Percentiles rank a stretch among this genome's conserved stretches.
These are phyloP conservation scores for Branchipolynoe longqiensis DNA, from an alignment of 2,888 invertebrate species.

Conservation along the genomic window DNA sequence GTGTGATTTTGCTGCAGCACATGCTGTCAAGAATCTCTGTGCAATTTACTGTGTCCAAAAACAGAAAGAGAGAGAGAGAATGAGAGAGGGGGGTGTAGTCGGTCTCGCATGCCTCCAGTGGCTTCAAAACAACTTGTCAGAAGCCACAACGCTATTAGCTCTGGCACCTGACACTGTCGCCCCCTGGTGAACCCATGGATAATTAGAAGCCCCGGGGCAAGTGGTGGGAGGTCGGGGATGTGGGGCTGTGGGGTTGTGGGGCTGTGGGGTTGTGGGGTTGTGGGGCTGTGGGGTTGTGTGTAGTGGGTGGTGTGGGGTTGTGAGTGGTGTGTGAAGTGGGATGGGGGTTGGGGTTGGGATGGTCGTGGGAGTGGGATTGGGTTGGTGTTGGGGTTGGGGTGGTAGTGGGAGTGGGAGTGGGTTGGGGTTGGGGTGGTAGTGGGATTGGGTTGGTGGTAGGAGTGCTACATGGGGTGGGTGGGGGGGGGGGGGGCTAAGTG, in stretches of 20 bases:
- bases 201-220: slow-evolving; percentile 54
- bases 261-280: neutral
- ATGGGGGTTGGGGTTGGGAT: neutral
- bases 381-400: no score
- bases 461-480: neutral
- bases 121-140: slow-evolving; percentile 36
- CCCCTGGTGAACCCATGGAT: slow-evolving; percentile 11
- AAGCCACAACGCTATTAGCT: slow-evolving; percentile 49
- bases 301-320: neutral
- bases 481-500: neutral
- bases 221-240: neutral
- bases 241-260: neutral
- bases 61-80: neutral
- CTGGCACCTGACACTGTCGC: slow-evolving; percentile 23
- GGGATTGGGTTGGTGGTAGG: neutral
- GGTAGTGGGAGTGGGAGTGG: neutral
- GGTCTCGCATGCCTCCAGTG: no score
- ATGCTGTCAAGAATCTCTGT: no score
- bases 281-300: neutral
- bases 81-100: no score
- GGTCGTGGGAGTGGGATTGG: neutral
- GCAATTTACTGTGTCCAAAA: no score
- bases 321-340: neutral
- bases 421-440: neutral
- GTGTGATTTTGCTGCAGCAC: no score